Evolutionary conservation across 1,140 invertebrate species (phyloP), one percentile per base, ranked within the genome.

Genomic region (Megathymus violae): DNA sequence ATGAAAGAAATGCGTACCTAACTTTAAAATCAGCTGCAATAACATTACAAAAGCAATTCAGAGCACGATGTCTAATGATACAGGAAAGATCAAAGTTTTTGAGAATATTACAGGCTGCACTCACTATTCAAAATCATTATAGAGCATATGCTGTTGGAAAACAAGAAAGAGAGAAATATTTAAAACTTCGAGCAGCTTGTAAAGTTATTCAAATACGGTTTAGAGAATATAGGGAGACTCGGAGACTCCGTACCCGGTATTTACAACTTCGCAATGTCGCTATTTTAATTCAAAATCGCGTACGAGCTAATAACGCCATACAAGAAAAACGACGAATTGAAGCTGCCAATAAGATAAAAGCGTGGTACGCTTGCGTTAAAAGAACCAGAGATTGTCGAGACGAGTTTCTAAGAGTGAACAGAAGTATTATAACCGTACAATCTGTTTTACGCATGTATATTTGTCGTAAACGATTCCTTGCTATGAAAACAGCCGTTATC

Each of bases 321-420:
- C 71, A 67, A 36, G 46, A 27, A 22, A 61, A 51, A 1, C 62
- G 62, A 27, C 64, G 62, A 14, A 67, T 61, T 16, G 51, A 60
- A 48, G 84, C 88, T 0, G 83, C 83, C 3, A 66, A 74, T 14
- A 89, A 80, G 56, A 91, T 93, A 56, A 92, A 93, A 64, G 69
- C 19, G 1, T 84, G 86, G 65, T 93, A 89, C 77, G 83, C 81
- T 74, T 88, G 89, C 46, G 51, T 71, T 19, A 64, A 14, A 65
- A 79, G 38, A n/a, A 72, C 66, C 2, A 69, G 54, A 78, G 76
- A 74, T 80, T 81, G 81, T 58, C 78, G 83, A 27, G 19, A 51
- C 10, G 11, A 76, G n/a, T 93, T 82, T 69, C 14, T 83, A 15
- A 62, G 50, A 15, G 19, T 85, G 1, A 89, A 64, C 75, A 59